Percentiles rank a stretch among this genome's conserved stretches.
Evolutionary conservation across 2,797 vertebrate species (phyloP).

Genomic region (Arnoldichthys spilopterus): DNA sequence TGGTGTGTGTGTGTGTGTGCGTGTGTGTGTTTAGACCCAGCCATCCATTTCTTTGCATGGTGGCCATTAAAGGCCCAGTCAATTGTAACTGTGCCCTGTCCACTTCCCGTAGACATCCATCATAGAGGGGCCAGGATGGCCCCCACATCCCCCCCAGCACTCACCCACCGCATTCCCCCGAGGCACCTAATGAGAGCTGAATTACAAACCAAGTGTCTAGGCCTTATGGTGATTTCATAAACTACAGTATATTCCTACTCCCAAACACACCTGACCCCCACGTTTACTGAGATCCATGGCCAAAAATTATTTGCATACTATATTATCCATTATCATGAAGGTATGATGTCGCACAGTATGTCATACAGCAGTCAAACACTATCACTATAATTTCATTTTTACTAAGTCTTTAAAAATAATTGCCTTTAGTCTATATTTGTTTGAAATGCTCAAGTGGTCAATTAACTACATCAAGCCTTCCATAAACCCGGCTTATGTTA

Average conservation of each 20-base stretch:
- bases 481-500: background rate
- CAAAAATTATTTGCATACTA: background rate
- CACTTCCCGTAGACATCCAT: constrained; percentile 83
- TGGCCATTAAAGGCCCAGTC: constrained; percentile 72
- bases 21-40: constrained; percentile 49
- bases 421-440: background rate
- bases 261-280: constrained; percentile 72
- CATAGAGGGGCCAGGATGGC: constrained; percentile 68
- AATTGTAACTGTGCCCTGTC: constrained; percentile 79
- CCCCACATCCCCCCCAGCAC: constrained; percentile 40
- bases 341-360: too few relatives aligned
- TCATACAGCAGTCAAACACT: too few relatives aligned
- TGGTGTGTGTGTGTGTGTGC: constrained; percentile 42
- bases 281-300: background rate
- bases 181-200: constrained; percentile 77
- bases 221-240: constrained; percentile 76
- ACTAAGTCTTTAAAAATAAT: background rate
- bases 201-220: constrained; percentile 74
- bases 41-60: constrained; percentile 72
- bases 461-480: constrained; percentile 14
- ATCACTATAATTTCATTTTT: too few relatives aligned
- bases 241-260: constrained; percentile 62
- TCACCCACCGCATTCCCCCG: constrained; percentile 59
- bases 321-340: background rate
- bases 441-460: background rate